Evolutionary conservation across 2,888 invertebrate species (phyloP), one percentile per base, ranked within the genome.

Genomic region (Petrolisthes cinctipes): DNA sequence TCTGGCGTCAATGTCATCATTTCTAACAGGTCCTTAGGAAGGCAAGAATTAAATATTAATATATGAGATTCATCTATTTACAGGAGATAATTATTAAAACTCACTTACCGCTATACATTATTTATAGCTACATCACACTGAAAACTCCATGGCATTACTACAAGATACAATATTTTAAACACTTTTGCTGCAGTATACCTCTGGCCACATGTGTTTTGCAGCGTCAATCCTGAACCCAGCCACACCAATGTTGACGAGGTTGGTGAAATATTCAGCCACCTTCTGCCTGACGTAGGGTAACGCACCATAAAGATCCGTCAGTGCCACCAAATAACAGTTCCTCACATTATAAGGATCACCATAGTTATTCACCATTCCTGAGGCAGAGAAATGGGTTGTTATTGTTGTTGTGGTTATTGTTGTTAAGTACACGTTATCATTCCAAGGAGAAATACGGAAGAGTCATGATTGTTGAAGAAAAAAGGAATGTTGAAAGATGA

Each of bases 191-290:
- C 17, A 54, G 7, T 51, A 61, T 80, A 87, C 92, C 20, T 92
- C 87, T 86, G 93, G 92, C 93, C 93, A 93, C 93, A 93, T 93
- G 91, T 93, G 93, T 88, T 93, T 93, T 20, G 93, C 92, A 11
- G 93, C 93, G 89, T 93, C 93, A 37, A 92, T 91, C 83, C 92
- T 86, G 91, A 93, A 93, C 20, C 93, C 93, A 5, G 92, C 92
- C 5, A 93, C 93, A n/a, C 93, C 93, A 83, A 91, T 91, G 81
- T 91, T 91, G 66, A 93, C 91, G 79, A 93, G 91, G n/a, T 92
- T 90, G 89, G 92, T 92, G 88, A 93, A 90, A 89, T 92, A 93
- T 4, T 91, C 92, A 6, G 91, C 91, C n/a, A 92, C 92, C 90
- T 92, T 92, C 56, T 86, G 86, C 56, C 92, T 89, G 4, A 93